Conservation (phyloP, 2,888 invertebrate species). For the Margaritifera margaritifera region DNA sequence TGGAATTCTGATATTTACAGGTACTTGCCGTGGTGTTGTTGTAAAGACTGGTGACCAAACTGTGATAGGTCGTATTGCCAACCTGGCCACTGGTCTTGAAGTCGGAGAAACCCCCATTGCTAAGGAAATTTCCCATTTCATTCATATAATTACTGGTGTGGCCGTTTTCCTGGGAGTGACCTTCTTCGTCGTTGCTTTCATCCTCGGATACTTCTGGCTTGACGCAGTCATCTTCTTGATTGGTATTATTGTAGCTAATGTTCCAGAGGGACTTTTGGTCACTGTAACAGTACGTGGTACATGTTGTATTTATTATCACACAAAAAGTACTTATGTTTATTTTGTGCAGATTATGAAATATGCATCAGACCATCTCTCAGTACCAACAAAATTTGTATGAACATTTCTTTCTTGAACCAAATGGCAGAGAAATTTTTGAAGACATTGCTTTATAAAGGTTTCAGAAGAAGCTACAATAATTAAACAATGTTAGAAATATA, state of each 20-base stretch:
- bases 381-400: too few species aligned
- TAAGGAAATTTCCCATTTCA: constrained; percentile 99
- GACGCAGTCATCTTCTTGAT: constrained; percentile 98
- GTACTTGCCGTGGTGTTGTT: constrained; percentile 70
- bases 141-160: constrained; percentile 96
- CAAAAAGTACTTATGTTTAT: neutral
- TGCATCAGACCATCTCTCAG: too few species aligned
- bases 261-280: constrained; percentile 97
- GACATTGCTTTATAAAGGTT: too few species aligned
- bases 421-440: too few species aligned
- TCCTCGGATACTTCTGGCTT: constrained; percentile 98
- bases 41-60: constrained; percentile 72
- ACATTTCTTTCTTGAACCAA: too few species aligned
- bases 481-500: too few species aligned
- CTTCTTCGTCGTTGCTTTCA: constrained; percentile 97
- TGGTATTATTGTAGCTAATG: constrained; percentile 99
- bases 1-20: constrained; percentile 38
- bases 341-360: too few species aligned
- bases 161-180: constrained; percentile 86
- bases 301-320: neutral
- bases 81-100: constrained; percentile 73
- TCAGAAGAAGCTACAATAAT: too few species aligned
- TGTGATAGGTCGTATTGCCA: constrained; percentile 74
- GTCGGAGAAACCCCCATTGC: constrained; percentile 93
- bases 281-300: constrained; percentile 87